Evolutionary conservation across 2,888 invertebrate genomes (phyloP), one percentile per base, ranked within the genome.

Genomic region (Copidosoma aretas): DNA sequence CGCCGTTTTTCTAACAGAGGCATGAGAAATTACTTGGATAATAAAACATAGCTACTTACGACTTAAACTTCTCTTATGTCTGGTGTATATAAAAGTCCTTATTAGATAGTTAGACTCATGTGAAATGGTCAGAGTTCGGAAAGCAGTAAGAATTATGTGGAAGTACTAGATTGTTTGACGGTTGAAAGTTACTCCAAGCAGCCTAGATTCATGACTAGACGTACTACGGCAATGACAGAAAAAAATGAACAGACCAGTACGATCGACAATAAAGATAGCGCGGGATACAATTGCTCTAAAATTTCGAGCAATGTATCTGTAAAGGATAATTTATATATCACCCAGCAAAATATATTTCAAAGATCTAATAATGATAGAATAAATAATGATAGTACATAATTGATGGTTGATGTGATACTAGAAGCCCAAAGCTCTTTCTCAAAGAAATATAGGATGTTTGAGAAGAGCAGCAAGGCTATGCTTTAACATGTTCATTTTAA

Each of bases 401-500:
- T 21, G 5, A 22, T 15, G 15, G 19, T 25, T 10, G 22, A 19
- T 1, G 24, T 52, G 39, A 53, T 19, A 14, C 21, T 22, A 61
- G 53, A 22, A 22, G 12, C 5, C 3, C 24, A 12, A 49, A 66
- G n/a, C n/a, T n/a, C n/a, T n/a, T n/a, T n/a, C n/a, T n/a, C 15
- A 15, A 2, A 46, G 12, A 73, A 32, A 39, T 67, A 59, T 63
- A 53, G 17, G 59, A 67, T n/a, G 57, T 61, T 32, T 46, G 67
- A 32, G 59, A 63, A 64, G 59, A 60, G 51, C 12, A 74, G 72
- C 58, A 68, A 70, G 21, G 75, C 71, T 25, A 58, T 75, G 63
- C 24, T 75, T 32, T 77, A 76, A 76, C 76, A 76, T 53, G 66
- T 71, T 10, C 75, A 51, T 32, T 77, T 10, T 74, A 75, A 21